Evolutionary conservation across 2,888 invertebrate genomes (phyloP).

Genomic region (Elmis aenea): DNA sequence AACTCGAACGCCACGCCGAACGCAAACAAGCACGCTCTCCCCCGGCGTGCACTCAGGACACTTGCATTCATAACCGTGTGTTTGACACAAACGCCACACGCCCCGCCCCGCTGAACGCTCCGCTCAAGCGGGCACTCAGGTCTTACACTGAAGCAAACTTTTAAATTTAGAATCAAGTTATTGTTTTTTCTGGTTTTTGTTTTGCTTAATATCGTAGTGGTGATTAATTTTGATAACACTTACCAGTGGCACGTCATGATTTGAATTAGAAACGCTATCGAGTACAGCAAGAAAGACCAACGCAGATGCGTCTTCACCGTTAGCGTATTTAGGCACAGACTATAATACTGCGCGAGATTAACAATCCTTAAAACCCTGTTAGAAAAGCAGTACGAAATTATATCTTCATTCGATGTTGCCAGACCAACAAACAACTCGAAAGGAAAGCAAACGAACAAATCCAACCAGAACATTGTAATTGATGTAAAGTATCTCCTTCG

Average conservation of each 20-base stretch:
- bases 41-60: no score
- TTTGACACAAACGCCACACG: no score
- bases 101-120: no score
- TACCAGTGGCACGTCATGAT: constrained; percentile 12
- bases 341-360: constrained; percentile 17
- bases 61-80: no score
- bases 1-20: no score
- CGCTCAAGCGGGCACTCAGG: no score
- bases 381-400: constrained; percentile 7
- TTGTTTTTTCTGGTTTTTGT: constrained; percentile 1
- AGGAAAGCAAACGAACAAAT: constrained; percentile 24
- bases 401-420: not conserved
- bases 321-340: constrained; percentile 13
- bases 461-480: constrained; percentile 22
- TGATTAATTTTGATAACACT: no score
- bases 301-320: constrained; percentile 21
- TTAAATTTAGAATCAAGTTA: no score
- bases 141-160: no score
- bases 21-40: no score
- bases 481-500: constrained; percentile 19
- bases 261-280: constrained; percentile 10
- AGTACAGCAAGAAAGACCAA: constrained; percentile 19
- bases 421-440: constrained; percentile 15
- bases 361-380: constrained; percentile 18
- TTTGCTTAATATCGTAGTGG: no score